A percentile compares a stretch with the other conserved stretches of the same genome.
phyloP scores from a whole-genome alignment of 2,113 vertebrate species.

The Ornithorhynchus anatinus region DNA sequence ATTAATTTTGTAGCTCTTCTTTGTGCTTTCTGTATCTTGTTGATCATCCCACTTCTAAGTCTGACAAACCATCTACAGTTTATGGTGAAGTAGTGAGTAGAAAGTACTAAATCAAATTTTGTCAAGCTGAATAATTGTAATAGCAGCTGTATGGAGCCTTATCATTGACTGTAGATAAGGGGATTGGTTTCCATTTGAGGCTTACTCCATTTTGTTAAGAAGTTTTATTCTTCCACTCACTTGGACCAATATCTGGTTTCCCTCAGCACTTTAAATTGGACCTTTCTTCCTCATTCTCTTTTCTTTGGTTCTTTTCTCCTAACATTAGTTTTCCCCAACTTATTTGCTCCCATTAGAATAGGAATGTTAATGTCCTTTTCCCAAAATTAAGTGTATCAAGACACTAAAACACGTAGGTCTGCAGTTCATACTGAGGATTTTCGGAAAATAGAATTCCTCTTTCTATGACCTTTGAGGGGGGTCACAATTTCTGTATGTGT shows the following conservation, averaged over 20 bases:
- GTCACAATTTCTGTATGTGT: not conserved
- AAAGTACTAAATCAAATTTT: slow-evolving; percentile 25
- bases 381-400: not conserved
- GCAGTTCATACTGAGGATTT: not conserved
- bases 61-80: slow-evolving; percentile 36
- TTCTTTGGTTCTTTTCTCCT: not conserved
- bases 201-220: slow-evolving; percentile 16
- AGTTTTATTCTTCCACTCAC: slow-evolving; percentile 2
- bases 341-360: too few relatives aligned
- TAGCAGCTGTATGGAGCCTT: not conserved
- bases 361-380: not conserved
- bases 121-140: slow-evolving; percentile 28
- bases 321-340: too few relatives aligned
- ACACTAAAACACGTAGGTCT: not conserved
- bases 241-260: not conserved
- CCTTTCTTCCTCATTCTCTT: not conserved
- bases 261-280: not conserved
- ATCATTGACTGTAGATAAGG: not conserved
- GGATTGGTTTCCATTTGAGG: not conserved
- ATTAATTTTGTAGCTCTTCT: slow-evolving; percentile 40
- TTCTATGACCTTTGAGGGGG: not conserved
- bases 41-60: slow-evolving; percentile 33
- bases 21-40: slow-evolving; percentile 44
- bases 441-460: not conserved
- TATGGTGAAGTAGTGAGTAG: slow-evolving; percentile 48